phyloP scores from a whole-genome alignment of 2,888 invertebrate genomes.

The Prosapia bicincta region DNA sequence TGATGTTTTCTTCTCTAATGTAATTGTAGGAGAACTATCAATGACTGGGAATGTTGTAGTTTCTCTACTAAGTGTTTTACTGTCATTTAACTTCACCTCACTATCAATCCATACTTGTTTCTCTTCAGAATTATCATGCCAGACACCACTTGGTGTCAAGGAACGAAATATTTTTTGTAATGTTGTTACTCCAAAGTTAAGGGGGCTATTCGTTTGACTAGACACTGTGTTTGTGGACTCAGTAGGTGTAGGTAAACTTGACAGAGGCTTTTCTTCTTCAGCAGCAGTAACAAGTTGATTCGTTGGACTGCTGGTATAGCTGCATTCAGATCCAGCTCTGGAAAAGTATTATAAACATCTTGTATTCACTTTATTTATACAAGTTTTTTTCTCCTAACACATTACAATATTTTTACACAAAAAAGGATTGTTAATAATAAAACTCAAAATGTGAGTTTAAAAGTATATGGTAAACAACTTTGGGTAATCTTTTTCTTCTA shows the following conservation, averaged over 20 bases:
- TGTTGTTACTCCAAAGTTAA: slow-evolving; percentile 37
- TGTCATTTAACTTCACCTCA: not conserved
- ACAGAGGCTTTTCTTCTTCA: not conserved
- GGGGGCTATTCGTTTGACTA: slow-evolving; percentile 27
- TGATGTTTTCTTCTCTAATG: not conserved
- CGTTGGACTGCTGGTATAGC: slow-evolving; percentile 37
- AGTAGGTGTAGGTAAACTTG: not conserved
- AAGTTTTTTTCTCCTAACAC: too few species aligned
- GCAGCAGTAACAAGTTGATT: not conserved
- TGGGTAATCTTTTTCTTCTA: too few species aligned
- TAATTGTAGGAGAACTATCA: not conserved
- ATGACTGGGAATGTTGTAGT: not conserved
- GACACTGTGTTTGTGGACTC: slow-evolving; percentile 10
- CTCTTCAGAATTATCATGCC: slow-evolving; percentile 26
- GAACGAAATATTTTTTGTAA: slow-evolving; percentile 39
- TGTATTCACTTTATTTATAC: too few species aligned
- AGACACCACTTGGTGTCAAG: slow-evolving; percentile 33
- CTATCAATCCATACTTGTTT: not conserved
- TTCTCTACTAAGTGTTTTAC: not conserved
- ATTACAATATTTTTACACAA: too few species aligned
- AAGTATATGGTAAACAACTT: too few species aligned
- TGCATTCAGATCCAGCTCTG: slow-evolving; percentile 37
- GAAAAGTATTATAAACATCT: slow-evolving; percentile 30
- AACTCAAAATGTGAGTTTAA: too few species aligned
- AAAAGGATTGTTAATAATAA: too few species aligned